These are phyloP conservation scores for Sinelater perroti DNA, from an alignment of 2,888 invertebrate species.

Conservation along the genomic window DNA sequence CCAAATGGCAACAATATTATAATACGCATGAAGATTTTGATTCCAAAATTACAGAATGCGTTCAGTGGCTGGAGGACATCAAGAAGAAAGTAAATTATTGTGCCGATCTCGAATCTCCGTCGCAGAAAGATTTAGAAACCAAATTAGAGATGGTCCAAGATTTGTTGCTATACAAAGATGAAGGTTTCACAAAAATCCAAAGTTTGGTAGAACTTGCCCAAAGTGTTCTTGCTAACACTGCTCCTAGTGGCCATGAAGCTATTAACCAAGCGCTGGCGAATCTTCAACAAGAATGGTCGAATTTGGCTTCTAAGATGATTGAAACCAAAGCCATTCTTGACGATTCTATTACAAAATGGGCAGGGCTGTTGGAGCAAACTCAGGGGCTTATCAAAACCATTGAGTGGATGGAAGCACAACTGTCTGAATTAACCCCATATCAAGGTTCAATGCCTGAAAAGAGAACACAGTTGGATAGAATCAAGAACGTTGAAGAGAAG, in stretches of 20 bases:
- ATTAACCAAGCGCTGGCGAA: slow-evolving; percentile 85
- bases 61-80: slow-evolving; percentile 84
- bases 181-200: slow-evolving; percentile 89
- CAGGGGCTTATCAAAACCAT: slow-evolving; percentile 85
- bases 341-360: slow-evolving; percentile 91
- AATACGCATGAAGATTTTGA: slow-evolving; percentile 88
- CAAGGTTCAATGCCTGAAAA: slow-evolving; percentile 88
- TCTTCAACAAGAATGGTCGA: slow-evolving; percentile 91
- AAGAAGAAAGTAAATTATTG: slow-evolving; percentile 87
- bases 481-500: slow-evolving; percentile 87
- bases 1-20: slow-evolving; percentile 93
- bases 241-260: slow-evolving; percentile 84
- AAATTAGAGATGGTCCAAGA: slow-evolving; percentile 88
- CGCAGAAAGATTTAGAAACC: slow-evolving; percentile 85
- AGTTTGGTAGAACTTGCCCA: slow-evolving; percentile 91
- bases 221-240: slow-evolving; percentile 89
- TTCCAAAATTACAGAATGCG: slow-evolving; percentile 79
- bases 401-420: slow-evolving; percentile 76
- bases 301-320: slow-evolving; percentile 84
- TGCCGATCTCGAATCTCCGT: slow-evolving; percentile 80
- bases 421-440: slow-evolving; percentile 77
- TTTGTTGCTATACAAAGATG: slow-evolving; percentile 88
- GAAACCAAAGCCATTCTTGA: slow-evolving; percentile 89
- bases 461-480: slow-evolving; percentile 82
- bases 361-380: slow-evolving; percentile 88